phyloP scores from a whole-genome alignment of 2,888 invertebrate genomes.

The Agapetus fuscipes region DNA sequence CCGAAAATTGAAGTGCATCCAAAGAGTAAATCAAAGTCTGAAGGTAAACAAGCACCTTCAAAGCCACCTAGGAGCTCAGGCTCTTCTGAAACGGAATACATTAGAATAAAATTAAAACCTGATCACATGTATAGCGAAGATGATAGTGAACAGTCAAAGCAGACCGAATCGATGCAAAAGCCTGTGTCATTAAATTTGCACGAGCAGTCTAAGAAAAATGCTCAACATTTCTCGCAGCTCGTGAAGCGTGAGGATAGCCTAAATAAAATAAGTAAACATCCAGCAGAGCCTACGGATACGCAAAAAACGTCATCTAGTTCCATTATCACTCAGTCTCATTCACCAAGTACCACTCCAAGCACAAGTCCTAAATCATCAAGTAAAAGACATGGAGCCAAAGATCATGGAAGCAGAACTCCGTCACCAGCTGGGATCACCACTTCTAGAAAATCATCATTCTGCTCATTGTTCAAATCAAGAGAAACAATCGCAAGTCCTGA shows the following conservation, averaged over 20 bases:
- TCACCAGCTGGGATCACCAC: slow-evolving; percentile 57
- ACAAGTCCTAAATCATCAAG: slow-evolving; percentile 42
- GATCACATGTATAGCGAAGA: slow-evolving; percentile 57
- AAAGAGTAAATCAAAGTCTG: slow-evolving; percentile 29
- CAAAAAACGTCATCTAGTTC: slow-evolving; percentile 18
- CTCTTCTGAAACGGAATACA: slow-evolving; percentile 39
- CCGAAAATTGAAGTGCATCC: slow-evolving; percentile 15
- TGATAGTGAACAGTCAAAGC: slow-evolving; percentile 33
- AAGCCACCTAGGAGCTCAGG: slow-evolving; percentile 25
- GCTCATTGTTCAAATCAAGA: slow-evolving; percentile 68
- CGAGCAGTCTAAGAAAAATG: slow-evolving; percentile 28
- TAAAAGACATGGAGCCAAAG: slow-evolving; percentile 29
- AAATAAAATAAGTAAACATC: slow-evolving; percentile 22
- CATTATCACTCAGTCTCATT: slow-evolving; percentile 17
- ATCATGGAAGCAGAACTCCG: slow-evolving; percentile 44
- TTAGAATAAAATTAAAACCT: slow-evolving; percentile 63
- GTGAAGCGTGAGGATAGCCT: slow-evolving; percentile 25
- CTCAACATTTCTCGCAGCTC: slow-evolving; percentile 35
- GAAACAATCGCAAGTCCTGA: slow-evolving; percentile 56
- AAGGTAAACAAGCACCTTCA: slow-evolving; percentile 27
- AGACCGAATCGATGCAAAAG: slow-evolving; percentile 28
- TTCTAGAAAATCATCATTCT: slow-evolving; percentile 73
- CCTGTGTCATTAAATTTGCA: slow-evolving; percentile 26
- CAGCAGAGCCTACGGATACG: slow-evolving; percentile 19
- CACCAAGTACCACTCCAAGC: slow-evolving; percentile 26